Evolutionary conservation across 2,888 invertebrate genomes (phyloP), one percentile per base, ranked within the genome.

Genomic region (Augochlorella aurata): DNA sequence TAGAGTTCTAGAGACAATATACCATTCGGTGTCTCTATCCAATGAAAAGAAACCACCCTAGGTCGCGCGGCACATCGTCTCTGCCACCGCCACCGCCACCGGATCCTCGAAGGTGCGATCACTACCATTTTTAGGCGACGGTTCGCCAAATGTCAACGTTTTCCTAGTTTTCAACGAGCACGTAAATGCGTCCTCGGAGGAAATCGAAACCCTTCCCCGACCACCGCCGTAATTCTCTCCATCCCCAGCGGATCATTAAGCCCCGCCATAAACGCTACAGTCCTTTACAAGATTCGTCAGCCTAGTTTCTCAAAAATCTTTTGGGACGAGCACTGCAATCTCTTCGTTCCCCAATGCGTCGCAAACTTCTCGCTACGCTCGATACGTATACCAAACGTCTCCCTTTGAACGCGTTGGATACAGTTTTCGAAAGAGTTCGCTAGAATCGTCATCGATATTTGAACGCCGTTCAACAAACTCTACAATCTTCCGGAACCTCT

Each of bases 1-100:
- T 29, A 29, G 29, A 29, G 16, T 16, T 61, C 9, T 16, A 1
- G 8, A 8, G 7, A 61, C 61, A 29, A 61, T 29, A 29, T 29
- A 9, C 29, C 29, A 29, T 61, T 29, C 24, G 16, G 24, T 61
- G 14, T 61, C 61, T 61, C 16, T 61, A 16, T 29, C 61, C 18
- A 61, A 61, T 29, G 61, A 61, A 61, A 61, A 29, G 61, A 29
- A 29, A 29, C 18, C 61, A 61, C 61, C 61, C 61, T 61, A 29
- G 29, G 18, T 61, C 61, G 61, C 29, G 61, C 24, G 29, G 16
- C 61, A 16, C 61, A 16, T 29, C 29, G 61, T 29, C 61, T 29
- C 61, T 18, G 16, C 61, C 61, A 61, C 61, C 16, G 3, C 29
- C 29, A 29, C 29, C 29, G 12, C 24, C 16, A 16, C 16, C 29